A percentile compares a stretch with the other conserved stretches of the same genome.
Conservation (phyloP, 2,113 vertebrate genomes). For the Mustela nigripes region DNA sequence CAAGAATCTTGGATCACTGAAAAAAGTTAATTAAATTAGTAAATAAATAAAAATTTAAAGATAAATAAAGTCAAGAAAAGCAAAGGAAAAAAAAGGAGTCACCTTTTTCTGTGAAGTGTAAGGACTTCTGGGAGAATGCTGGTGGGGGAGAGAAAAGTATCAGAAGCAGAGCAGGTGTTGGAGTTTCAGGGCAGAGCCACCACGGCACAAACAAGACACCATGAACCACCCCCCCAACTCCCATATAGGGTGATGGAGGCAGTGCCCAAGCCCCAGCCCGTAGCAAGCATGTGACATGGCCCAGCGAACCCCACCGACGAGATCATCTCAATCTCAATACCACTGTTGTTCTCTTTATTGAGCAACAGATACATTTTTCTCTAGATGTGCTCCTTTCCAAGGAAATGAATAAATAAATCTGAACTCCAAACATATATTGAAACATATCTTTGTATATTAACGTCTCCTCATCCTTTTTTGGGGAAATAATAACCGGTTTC, state of each 20-base stretch:
- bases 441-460: background rate
- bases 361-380: no score
- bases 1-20: no score
- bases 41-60: no score
- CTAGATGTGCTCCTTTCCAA: background rate
- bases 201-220: background rate
- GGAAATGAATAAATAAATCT: background rate
- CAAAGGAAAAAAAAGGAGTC: background rate
- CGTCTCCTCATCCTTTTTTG: background rate
- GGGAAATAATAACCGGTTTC: background rate
- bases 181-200: no score
- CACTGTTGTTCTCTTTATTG: accelerated
- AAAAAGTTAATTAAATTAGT: no score
- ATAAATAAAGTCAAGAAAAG: no score
- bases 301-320: accelerated
- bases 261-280: accelerated
- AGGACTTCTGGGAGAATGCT: background rate
- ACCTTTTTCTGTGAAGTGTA: background rate
- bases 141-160: no score
- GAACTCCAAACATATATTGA: background rate
- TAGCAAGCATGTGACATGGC: background rate
- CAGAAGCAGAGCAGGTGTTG: background rate
- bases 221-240: background rate
- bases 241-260: accelerated
- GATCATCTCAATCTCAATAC: accelerated